Base-by-base conservation (phyloP, 2,888 invertebrate genomes). In the Ophion obscuratus region DNA sequence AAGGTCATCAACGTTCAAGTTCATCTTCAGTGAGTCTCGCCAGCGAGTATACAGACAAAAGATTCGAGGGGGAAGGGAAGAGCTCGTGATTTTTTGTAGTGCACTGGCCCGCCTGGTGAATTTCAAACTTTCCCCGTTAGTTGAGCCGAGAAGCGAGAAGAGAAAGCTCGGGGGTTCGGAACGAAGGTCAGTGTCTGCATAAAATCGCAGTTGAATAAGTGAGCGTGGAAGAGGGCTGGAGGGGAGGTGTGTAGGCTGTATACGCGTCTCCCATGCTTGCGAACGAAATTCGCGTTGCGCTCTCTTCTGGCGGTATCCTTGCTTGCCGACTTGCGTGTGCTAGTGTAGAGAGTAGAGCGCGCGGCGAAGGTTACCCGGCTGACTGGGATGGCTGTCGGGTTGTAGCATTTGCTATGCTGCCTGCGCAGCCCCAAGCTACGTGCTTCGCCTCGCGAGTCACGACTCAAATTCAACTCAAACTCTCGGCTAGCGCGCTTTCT, bases 161-260 rank as follows among this genome's bases (percentile, higher is more conserved):
- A 81, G 86, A 86, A 80, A 86, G 83, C 77, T 77, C 62, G 88
- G 86, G 81, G 83, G 83, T 74, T 85, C 83, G 89, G 88, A 90
- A 92, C 92, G 93, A 93, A 94, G 94, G 94, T 94, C 94, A 94
- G 94, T 94, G 93, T 93, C 94, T 94, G 93, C 94, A 93, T 94
- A 93, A 93, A 94, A 93, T 84, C 71, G 84, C 82, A 79, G 79
- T 84, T 82, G 82, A 84, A 83, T 77, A 81, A 84, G 80, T 81
- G 81, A 85, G 86, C 83, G 87, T 61, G 73, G 67, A n/a, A 74
- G 40, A 47, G 61, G 66, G 71, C n/a, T 27, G 61, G 84, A 31
- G 36, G 78, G 36, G 81, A 67, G 80, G 71, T 84, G 79, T 73
- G 84, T 86, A 86, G 87, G 84, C 86, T 77, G 80, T 82, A 81